Base-by-base conservation (phyloP, 2,797 vertebrate species). In the Sebastes vulpes region DNA sequence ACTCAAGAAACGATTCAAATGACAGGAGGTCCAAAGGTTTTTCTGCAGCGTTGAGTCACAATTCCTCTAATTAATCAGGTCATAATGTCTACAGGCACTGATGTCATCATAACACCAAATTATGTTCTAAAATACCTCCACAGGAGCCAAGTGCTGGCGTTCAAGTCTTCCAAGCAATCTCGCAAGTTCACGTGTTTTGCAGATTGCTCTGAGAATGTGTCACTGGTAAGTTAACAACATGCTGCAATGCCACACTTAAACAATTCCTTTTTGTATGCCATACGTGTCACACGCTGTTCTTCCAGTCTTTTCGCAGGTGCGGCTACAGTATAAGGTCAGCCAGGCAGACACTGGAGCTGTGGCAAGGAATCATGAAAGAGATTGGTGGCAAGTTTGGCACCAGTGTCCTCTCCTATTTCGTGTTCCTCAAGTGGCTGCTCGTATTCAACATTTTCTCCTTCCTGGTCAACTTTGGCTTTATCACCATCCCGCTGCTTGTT, bases 371-470 rank as follows among this genome's bases (percentile, higher is more conserved):
- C 16, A 96, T 99, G 92, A 99, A 99, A 88, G 94, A 97, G 86
- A 97, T 99, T 0, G 96, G 97, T 0, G 97, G 98, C 46, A 93
- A 93, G 67, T 99, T 99, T 32, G 99, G 98, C 87, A 97, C 97
- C 87, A 97, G 98, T 1, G 97, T 99, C 63, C 96, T 98, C 67
- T 97, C 97, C 71, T 99, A 99, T 70, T 99, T 99, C 83, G 77
- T 95, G 67, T 99, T 99, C 86, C 95, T 99, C 77, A 97, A 94
- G 63, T 99, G 98, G 98, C 95, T 99, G 57, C 92, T 99, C 77
- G 94, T 96, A 92, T 98, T 99, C 88, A 99, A 99, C 90, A 23
- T 99, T 61, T 96, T 99, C 94, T 97, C 97, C 0, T 97, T 99
- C 92, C 72, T 99, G 61, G 82, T 99, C 90, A 99, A 98, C 95